These are phyloP conservation scores for Globia sparganii DNA, from an alignment of 2,888 invertebrate genomes.

Conservation along the genomic window DNA sequence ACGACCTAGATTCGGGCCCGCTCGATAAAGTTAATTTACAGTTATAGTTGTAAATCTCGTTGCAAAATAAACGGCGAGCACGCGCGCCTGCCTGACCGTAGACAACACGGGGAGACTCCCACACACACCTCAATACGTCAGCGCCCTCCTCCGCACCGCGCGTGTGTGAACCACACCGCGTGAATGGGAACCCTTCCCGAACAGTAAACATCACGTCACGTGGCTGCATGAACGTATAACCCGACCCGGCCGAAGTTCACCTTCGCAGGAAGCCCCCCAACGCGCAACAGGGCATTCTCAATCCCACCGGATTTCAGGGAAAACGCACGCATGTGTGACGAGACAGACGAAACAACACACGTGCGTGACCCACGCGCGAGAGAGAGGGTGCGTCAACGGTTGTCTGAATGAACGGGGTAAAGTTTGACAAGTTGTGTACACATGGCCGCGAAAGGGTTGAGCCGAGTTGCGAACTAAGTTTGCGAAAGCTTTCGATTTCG, in stretches of 20 bases:
- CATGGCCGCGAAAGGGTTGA: conserved; percentile 86
- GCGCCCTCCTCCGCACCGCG: conserved; percentile 41
- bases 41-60: conserved; percentile 90
- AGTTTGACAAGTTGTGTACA: conserved; percentile 85
- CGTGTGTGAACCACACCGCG: conserved; percentile 68
- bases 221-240: conserved; percentile 75
- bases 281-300: conserved; percentile 62
- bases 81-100: conserved; percentile 87
- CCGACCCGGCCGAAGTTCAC: conserved; percentile 69
- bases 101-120: conserved; percentile 86
- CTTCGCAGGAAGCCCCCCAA: conserved; percentile 61
- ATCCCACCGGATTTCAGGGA: conserved; percentile 71
- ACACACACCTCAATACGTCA: conserved; percentile 79
- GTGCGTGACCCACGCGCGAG: conserved; percentile 82
- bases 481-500: conserved; percentile 86
- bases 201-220: conserved; percentile 79
- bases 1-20: conserved; percentile 89
- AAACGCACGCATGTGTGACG: conserved; percentile 82
- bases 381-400: conserved; percentile 80
- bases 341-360: conserved; percentile 81
- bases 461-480: conserved; percentile 83
- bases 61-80: conserved; percentile 88
- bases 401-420: conserved; percentile 87
- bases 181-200: conserved; percentile 81
- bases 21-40: conserved; percentile 90